Percentiles rank a stretch among this genome's conserved stretches.
phyloP scores from a whole-genome alignment of 2,797 vertebrate species.

The Carcharodon carcharias region DNA sequence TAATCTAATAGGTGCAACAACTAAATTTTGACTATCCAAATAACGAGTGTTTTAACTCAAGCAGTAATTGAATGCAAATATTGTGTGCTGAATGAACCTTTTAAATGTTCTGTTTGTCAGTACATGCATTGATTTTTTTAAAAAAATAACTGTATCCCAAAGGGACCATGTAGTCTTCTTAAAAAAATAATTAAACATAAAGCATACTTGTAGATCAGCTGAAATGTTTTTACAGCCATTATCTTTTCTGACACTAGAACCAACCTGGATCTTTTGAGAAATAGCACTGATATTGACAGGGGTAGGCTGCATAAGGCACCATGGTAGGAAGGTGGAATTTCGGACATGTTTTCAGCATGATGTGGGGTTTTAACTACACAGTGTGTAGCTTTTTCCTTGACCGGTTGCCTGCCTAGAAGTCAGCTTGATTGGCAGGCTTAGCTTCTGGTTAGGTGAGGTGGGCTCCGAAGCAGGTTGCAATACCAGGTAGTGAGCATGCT shows the following conservation, averaged over 20 bases:
- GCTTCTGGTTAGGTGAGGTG: background rate
- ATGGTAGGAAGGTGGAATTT: background rate
- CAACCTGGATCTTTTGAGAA: background rate
- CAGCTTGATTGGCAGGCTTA: background rate
- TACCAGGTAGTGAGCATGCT: no score
- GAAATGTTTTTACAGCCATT: background rate
- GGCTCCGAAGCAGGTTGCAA: no score
- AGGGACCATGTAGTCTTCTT: no score
- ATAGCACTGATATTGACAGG: background rate
- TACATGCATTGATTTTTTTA: conserved; percentile 27
- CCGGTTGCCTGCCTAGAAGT: background rate
- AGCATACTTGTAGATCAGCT: background rate
- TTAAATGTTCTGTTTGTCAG: background rate
- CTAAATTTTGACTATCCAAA: background rate
- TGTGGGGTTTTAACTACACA: background rate
- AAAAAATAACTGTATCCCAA: background rate
- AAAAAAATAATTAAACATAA: background rate
- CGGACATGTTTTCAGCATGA: background rate
- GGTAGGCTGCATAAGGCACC: background rate
- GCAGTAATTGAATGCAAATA: conserved; percentile 15
- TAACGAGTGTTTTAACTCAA: background rate
- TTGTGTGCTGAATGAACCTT: background rate
- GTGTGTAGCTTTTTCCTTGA: background rate
- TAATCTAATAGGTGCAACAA: background rate
- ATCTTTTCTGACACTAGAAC: background rate